A percentile compares a stretch with the other conserved stretches of the same genome.
phyloP scores from a whole-genome alignment of 2,888 invertebrate genomes.

The Yponomeuta sedellus region DNA sequence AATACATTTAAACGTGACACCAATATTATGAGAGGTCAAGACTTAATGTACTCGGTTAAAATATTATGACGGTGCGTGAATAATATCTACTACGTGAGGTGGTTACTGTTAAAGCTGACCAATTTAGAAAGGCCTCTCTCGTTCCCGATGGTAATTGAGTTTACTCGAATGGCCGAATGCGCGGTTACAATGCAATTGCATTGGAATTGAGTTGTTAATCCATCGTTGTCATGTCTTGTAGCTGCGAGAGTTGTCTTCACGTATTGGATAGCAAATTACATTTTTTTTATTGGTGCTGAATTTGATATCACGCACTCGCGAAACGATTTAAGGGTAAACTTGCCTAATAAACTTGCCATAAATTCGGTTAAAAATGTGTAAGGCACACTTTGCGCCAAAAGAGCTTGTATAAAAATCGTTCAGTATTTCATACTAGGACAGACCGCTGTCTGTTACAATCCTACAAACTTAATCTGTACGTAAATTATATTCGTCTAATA shows the following conservation, averaged over 20 bases:
- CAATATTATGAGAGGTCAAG: conserved; percentile 53
- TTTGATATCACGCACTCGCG: no score
- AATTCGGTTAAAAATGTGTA: no score
- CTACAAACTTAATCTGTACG: no score
- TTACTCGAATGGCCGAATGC: not conserved
- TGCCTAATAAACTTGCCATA: no score
- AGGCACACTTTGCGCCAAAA: no score
- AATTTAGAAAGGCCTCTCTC: conserved; percentile 25
- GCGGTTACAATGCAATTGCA: not conserved
- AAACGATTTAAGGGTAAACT: no score
- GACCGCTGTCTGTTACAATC: no score
- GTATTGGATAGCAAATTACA: not conserved
- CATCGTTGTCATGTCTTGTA: not conserved
- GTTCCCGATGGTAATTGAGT: not conserved
- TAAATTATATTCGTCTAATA: no score
- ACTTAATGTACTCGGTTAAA: conserved; percentile 61
- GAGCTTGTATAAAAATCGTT: no score
- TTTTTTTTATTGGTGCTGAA: not conserved
- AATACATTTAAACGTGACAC: conserved; percentile 56
- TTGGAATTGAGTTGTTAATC: not conserved
- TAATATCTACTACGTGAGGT: conserved; percentile 53
- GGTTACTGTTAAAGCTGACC: conserved; percentile 32
- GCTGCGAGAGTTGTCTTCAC: not conserved
- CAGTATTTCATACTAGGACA: no score
- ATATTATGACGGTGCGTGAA: conserved; percentile 64